These are phyloP conservation scores for Leptobrachium leishanense DNA, from an alignment of 2,113 vertebrate species.

Conservation along the genomic window DNA sequence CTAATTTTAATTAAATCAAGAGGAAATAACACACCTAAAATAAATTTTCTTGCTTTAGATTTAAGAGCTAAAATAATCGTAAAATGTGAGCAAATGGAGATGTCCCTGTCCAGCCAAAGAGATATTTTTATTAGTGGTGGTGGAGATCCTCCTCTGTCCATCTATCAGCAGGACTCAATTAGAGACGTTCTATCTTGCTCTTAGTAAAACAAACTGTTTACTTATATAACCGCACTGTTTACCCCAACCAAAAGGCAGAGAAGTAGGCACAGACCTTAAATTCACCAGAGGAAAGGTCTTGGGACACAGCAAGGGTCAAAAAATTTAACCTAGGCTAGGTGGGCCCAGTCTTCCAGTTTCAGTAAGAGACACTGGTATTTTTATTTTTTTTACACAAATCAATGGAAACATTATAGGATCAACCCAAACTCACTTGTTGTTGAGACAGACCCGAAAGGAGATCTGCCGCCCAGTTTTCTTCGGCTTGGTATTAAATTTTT, in stretches of 20 bases:
- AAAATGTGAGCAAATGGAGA: too few species aligned
- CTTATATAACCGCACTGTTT: slow-evolving; percentile 78
- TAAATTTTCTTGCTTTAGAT: too few species aligned
- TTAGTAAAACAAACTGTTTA: slow-evolving; percentile 84
- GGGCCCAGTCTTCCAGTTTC: slow-evolving; percentile 65
- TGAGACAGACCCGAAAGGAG: slow-evolving; percentile 77
- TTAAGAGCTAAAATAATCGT: too few species aligned
- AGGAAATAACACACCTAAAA: too few species aligned
- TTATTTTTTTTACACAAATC: slow-evolving; percentile 65
- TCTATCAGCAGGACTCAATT: slow-evolving; percentile 85
- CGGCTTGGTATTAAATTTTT: slow-evolving; percentile 82
- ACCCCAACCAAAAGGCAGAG: slow-evolving; percentile 71
- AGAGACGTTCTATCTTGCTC: slow-evolving; percentile 72
- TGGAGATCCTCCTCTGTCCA: slow-evolving; percentile 70
- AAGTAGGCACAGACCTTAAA: slow-evolving; percentile 64
- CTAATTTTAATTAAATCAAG: too few species aligned
- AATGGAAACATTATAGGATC: slow-evolving; percentile 75
- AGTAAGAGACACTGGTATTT: slow-evolving; percentile 67
- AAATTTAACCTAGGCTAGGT: slow-evolving; percentile 76
- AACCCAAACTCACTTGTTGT: slow-evolving; percentile 76
- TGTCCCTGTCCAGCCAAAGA: too few species aligned
- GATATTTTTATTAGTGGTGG: slow-evolving; percentile 12
- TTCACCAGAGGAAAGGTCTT: slow-evolving; percentile 72
- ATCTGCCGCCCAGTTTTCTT: slow-evolving; percentile 77
- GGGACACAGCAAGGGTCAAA: slow-evolving; percentile 76